Evolutionary conservation across 2,113 vertebrate species (phyloP), one percentile per base, ranked within the genome.

Genomic region (Cranoglanis bouderius): DNA sequence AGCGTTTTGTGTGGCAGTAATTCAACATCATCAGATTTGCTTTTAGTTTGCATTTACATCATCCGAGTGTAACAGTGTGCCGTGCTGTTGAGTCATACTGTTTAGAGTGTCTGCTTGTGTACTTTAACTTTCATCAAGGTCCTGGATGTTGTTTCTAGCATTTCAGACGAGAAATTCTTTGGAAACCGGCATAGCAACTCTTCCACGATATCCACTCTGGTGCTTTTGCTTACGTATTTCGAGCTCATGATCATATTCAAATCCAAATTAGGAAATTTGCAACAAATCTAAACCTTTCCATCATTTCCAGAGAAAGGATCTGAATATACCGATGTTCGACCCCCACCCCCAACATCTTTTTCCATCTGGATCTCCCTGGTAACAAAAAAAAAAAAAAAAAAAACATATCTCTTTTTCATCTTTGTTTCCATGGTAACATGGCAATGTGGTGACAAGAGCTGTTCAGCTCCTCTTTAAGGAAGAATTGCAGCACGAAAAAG

Each of bases 341-440:
- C 70, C 70, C 49, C 29, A 81, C 49, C 13, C 77, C 16, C 12
- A n/a, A 81, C 77, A 81, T 81, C 46, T 81, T 81, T 92, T 55
- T 82, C 85, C 55, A 88, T 91, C 91, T 92, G 84, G 65, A 86
- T 92, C 91, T 94, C 91, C 89, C 82, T 93, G 92, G 90, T 91
- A 93, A 94, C 91, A 90, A 89, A 83, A 70, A 83, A 75, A 90
- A 90, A 83, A 75, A 90, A 90, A 91, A 80, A 40, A 93, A 91
- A 88, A 84, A 91, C 92, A 87, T 92, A 90, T 92, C 94, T 95
- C 90, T 92, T 92, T 94, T 93, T 89, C 88, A 90, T 90, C 91
- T 92, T 91, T 94, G 95, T 96, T 96, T 94, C 95, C 92, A 96
- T 94, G 94, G 94, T 90, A 95, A 96, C 95, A 9, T 90, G 88